phyloP scores from a whole-genome alignment of 2,113 vertebrate genomes.

The Peromyscus polionotus region DNA sequence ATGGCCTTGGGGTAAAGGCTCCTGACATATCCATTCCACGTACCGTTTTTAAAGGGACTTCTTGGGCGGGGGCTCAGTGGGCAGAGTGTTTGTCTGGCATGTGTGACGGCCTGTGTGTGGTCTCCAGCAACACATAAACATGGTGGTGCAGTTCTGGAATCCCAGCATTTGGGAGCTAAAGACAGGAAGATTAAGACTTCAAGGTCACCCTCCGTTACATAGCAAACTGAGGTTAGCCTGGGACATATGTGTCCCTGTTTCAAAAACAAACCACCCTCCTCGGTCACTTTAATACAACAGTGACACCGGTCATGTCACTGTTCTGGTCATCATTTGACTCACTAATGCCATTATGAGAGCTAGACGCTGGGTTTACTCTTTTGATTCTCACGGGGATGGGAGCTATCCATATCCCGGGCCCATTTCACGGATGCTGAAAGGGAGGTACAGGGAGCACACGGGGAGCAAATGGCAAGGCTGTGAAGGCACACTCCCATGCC shows the following conservation, averaged over 20 bases:
- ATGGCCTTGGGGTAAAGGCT: neutral
- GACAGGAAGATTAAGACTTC: neutral
- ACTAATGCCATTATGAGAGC: neutral
- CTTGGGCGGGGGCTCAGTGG: neutral
- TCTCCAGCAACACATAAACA: neutral
- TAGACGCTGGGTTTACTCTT: too few relatives aligned
- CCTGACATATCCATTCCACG: accelerated
- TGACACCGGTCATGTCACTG: neutral
- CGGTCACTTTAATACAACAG: neutral
- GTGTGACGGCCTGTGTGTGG: neutral
- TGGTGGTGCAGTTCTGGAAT: neutral
- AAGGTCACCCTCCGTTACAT: neutral
- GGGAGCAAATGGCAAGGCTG: neutral
- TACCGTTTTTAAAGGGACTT: neutral
- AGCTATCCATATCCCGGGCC: neutral
- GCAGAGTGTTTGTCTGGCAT: neutral
- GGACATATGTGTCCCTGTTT: neutral
- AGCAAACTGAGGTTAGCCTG: neutral
- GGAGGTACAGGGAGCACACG: neutral
- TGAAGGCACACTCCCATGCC: too few relatives aligned
- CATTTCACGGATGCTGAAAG: neutral
- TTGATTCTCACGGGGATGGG: accelerated
- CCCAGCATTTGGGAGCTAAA: neutral
- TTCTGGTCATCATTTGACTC: neutral
- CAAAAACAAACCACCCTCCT: neutral